A percentile compares a stretch with the other conserved stretches of the same genome.
These are phyloP conservation scores for Solea senegalensis DNA, from an alignment of 2,113 vertebrate species.

Conservation along the genomic window DNA sequence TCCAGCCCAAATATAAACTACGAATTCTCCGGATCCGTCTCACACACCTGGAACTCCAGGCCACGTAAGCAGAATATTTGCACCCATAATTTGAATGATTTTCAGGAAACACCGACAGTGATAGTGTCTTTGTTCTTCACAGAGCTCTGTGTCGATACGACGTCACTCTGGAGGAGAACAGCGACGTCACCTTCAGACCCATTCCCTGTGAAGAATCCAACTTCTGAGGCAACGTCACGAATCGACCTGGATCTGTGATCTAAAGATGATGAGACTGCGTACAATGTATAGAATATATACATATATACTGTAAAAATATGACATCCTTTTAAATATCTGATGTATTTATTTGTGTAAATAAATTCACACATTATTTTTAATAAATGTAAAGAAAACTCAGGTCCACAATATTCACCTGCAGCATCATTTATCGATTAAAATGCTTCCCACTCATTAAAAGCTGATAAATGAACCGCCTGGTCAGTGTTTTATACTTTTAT, in stretches of 20 bases:
- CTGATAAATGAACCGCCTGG: not conserved
- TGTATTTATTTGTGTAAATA: slow-evolving; percentile 42
- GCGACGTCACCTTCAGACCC: slow-evolving; percentile 81
- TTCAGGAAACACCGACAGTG: not conserved
- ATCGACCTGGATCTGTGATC: too few species aligned
- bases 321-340: not conserved
- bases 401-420: not conserved
- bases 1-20: slow-evolving; percentile 85
- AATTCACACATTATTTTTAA: not conserved
- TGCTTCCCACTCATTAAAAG: not conserved
- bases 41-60: slow-evolving; percentile 72
- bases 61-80: slow-evolving; percentile 72
- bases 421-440: slow-evolving; percentile 22
- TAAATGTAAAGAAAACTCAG: not conserved
- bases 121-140: not conserved
- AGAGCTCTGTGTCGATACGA: slow-evolving; percentile 92
- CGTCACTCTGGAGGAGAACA: slow-evolving; percentile 84
- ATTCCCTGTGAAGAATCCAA: slow-evolving; percentile 80
- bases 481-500: too few species aligned
- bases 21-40: slow-evolving; percentile 87
- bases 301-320: not conserved
- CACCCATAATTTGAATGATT: not conserved
- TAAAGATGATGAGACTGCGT: too few species aligned
- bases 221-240: slow-evolving; percentile 66
- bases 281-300: not conserved